Evolutionary conservation across 2,888 invertebrate species (phyloP), one percentile per base, ranked within the genome.

Genomic region (Willowsia nigromaculata): DNA sequence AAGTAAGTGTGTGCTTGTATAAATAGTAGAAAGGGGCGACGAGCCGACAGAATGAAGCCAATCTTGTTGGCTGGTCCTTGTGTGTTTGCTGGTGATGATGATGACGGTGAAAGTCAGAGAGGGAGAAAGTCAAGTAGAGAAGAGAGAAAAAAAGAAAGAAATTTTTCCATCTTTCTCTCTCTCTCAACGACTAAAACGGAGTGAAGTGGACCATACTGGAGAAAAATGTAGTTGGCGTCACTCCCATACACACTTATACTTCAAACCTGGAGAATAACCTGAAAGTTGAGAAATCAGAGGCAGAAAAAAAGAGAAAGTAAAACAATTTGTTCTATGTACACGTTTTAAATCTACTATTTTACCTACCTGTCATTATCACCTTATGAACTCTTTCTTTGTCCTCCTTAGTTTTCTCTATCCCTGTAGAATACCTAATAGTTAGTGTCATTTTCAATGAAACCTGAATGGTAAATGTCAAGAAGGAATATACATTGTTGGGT

Each of bases 11-110:
- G 11, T 78, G 25, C 43, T 71, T 71, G 6, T 68, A 40, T 68
- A 68, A 68, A 40, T 71, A 40, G 18, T 50, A 50, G n/a, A 18
- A 50, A 5, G 15, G 13, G 13, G 78, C 78, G 62, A 85, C 76
- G 65, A 85, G 50, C 62, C 62, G 50, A 78, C 76, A 78, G 47
- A 85, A 85, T 76, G 85, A 85, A 85, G 85, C 76, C 74, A 85
- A 85, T 85, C 43, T 62, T 33, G 1, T 71, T 27, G 25, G 65
- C 65, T 22, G 3, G 15, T 65, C 13, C 33, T 6, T 65, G n/a
- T 15, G 1, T 71, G 43, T 71, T 43, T 43, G 71, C 76, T 74
- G 50, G 82, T 13, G 27, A 22, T 62, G 40, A 4, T 68, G 53
- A n/a, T 84, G 53, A 85, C 40, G 84, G 76, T 85, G 85, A 85